Base-by-base conservation (phyloP, 2,113 vertebrate species). In the Leuciscus idus region DNA sequence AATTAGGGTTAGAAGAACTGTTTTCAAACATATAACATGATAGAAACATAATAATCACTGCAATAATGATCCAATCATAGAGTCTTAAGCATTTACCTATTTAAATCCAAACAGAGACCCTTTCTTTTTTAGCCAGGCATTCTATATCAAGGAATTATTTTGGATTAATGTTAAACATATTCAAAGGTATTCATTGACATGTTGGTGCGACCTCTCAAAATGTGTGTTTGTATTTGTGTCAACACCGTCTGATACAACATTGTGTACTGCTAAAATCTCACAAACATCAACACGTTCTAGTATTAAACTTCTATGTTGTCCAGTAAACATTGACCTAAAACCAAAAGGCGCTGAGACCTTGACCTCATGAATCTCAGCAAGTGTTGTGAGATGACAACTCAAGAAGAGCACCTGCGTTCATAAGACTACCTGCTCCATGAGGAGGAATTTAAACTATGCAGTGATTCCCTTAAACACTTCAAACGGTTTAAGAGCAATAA, bases 391-490 rank as follows among this genome's bases (percentile, higher is more conserved):
- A n/a, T 66, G n/a, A 64, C 74, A 17, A 50, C 59, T 62, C 15
- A 19, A 2, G 72, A 64, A 59, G 43, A 75, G 72, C 81, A 86
- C 70, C 81, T 84, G 75, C n/a, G 61, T 39, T 84, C 76, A 48
- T 81, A 61, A 85, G 55, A 48, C 17, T 59, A 36, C 46, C 21
- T 62, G 26, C 70, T 9, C 33, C 36, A 85, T 8, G 6, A 23
- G 64, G n/a, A 81, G 68, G 84, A 68, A 88, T 89, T 52, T 21
- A 30, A 84, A 28, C 52, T 70, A 88, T 86, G 86, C 52, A 57
- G 30, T 84, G 79, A 64, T 55, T 88, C 72, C 73, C 50, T 30
- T 61, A 61, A 85, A 72, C 28, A 36, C 64, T 4, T 55, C 23
- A 7, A 77, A 30, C 15, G 2, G 15, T 46, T 76, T 43, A 46